These are phyloP conservation scores for Drosophila lacicola DNA, from an alignment of 2,888 invertebrate genomes.

Conservation along the genomic window DNA sequence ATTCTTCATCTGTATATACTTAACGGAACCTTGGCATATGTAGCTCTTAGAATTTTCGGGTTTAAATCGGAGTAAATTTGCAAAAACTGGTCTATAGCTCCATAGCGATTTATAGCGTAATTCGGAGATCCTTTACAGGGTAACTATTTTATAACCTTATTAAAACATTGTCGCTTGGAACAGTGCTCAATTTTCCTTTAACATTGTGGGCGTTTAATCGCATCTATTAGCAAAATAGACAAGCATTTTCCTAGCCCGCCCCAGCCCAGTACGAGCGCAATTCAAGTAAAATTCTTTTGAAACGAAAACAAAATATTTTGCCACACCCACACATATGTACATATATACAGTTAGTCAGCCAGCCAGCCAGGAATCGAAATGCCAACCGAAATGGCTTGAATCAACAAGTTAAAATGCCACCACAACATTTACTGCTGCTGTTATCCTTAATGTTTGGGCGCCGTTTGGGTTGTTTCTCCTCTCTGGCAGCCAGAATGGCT, in stretches of 20 bases:
- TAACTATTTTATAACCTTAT: background rate
- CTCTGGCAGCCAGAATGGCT: background rate
- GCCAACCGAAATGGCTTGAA: conserved; percentile 42
- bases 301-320: conserved; percentile 50
- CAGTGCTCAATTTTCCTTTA: conserved; percentile 30
- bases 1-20: too few relatives aligned
- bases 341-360: conserved; percentile 5
- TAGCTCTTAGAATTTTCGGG: too few relatives aligned
- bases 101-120: background rate
- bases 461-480: conserved; percentile 12
- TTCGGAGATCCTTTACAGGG: conserved; percentile 3
- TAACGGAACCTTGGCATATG: too few relatives aligned
- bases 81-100: too few relatives aligned
- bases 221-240: conserved; percentile 71
- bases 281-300: conserved; percentile 33
- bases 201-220: conserved; percentile 75
- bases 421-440: conserved; percentile 24
- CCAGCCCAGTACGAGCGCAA: conserved; percentile 4
- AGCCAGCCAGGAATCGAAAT: conserved; percentile 15
- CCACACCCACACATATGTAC: conserved; percentile 35
- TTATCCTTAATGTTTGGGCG: conserved; percentile 32
- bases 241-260: conserved; percentile 47
- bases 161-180: background rate
- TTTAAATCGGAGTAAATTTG: too few relatives aligned
- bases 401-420: conserved; percentile 61